These are phyloP conservation scores for Omphaloscelis lunosa DNA, from an alignment of 2,888 invertebrate genomes.

Conservation along the genomic window DNA sequence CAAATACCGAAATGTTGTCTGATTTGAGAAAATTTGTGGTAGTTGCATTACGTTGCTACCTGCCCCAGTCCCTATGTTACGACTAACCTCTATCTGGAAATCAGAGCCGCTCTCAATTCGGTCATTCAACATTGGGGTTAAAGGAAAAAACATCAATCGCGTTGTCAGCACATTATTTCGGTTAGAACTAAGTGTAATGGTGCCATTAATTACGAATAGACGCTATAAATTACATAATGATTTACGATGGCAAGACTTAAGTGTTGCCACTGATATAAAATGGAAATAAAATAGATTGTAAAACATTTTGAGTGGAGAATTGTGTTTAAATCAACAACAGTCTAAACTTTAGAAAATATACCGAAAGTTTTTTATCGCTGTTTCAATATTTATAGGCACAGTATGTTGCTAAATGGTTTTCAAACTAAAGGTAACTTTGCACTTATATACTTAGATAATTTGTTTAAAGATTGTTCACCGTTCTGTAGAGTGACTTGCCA, in stretches of 20 bases:
- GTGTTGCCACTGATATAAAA: slow-evolving; percentile 46
- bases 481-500: slow-evolving; percentile 54
- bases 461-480: slow-evolving; percentile 68
- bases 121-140: slow-evolving; percentile 34
- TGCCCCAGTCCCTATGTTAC: slow-evolving; percentile 12
- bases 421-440: slow-evolving; percentile 63
- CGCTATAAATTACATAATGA: slow-evolving; percentile 50
- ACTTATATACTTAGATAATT: slow-evolving; percentile 67
- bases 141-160: slow-evolving; percentile 48
- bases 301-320: slow-evolving; percentile 34
- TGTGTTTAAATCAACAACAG: slow-evolving; percentile 34
- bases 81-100: slow-evolving; percentile 40
- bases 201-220: slow-evolving; percentile 54
- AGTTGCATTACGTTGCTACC: slow-evolving; percentile 28
- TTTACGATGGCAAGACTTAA: slow-evolving; percentile 46
- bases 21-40: slow-evolving; percentile 23
- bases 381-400: slow-evolving; percentile 23
- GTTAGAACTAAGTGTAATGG: slow-evolving; percentile 48
- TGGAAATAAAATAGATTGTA: slow-evolving; percentile 33
- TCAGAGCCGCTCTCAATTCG: slow-evolving; percentile 34
- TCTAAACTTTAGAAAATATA: slow-evolving; percentile 6
- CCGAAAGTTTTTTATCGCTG: neutral
- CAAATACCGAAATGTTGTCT: slow-evolving; percentile 26
- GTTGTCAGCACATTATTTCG: slow-evolving; percentile 50
- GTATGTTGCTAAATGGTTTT: slow-evolving; percentile 27